Evolutionary conservation across 2,888 invertebrate genomes (phyloP).

Genomic region (Drosophila anomelani): DNA sequence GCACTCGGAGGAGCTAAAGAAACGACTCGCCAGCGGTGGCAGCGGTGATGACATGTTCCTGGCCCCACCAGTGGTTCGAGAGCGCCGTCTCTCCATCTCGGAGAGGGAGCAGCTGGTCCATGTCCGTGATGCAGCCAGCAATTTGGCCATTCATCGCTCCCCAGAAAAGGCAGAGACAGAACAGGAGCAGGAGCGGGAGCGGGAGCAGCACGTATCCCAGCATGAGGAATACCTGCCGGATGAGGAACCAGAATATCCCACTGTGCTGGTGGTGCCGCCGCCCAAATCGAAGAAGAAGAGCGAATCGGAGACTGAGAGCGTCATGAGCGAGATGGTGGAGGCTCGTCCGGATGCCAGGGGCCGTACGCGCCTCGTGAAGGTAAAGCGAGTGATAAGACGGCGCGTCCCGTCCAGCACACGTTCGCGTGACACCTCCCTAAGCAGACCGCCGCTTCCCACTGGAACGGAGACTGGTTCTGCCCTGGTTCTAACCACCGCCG

Average conservation of each 20-base stretch:
- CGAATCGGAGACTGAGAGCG: conserved; percentile 56
- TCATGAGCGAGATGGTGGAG: conserved; percentile 77
- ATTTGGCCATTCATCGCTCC: conserved; percentile 64
- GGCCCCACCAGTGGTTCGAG: conserved; percentile 66
- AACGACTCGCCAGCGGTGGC: conserved; percentile 79
- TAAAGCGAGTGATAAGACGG: conserved; percentile 81
- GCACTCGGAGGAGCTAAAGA: conserved; percentile 50
- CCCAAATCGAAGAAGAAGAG: conserved; percentile 46
- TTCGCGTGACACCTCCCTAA: conserved; percentile 80
- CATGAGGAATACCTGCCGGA: conserved; percentile 25
- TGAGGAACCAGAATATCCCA: conserved; percentile 63
- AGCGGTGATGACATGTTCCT: conserved; percentile 59
- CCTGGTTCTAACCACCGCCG: conserved; percentile 52
- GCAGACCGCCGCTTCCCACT: conserved; percentile 51
- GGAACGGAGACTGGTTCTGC: conserved; percentile 47
- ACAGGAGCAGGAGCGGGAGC: conserved; percentile 16
- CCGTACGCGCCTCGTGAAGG: conserved; percentile 81
- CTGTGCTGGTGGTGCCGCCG: conserved; percentile 50
- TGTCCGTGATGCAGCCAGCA: conserved; percentile 78
- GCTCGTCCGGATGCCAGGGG: conserved; percentile 82
- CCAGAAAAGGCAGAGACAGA: conserved; percentile 49
- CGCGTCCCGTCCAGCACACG: conserved; percentile 82
- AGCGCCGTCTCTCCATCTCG: conserved; percentile 82
- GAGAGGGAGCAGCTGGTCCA: conserved; percentile 82
- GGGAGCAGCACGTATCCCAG: conserved; percentile 8